These are phyloP conservation scores for Hippopotamyrus pictus DNA, from an alignment of 2,797 vertebrate species.

Conservation along the genomic window DNA sequence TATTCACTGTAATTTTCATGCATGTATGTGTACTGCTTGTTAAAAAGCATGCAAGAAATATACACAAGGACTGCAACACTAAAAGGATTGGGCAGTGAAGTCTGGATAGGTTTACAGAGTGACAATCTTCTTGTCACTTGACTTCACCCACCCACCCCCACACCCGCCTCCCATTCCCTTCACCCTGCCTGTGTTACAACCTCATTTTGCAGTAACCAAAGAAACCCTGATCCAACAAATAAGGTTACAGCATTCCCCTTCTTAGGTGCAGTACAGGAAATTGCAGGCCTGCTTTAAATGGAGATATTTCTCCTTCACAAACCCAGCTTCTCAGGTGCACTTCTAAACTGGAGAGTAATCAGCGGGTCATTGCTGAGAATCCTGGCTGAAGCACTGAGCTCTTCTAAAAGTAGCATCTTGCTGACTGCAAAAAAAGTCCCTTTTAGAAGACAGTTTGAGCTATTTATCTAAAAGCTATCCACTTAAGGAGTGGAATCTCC, in stretches of 20 bases:
- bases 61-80: not conserved
- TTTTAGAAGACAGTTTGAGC: not conserved
- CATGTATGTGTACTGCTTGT: not conserved
- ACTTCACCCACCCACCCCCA: not conserved
- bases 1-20: not conserved
- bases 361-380: not conserved
- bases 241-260: not conserved
- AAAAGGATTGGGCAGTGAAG: not conserved
- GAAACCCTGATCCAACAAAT: not conserved
- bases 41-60: not conserved
- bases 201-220: not conserved
- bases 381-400: not conserved
- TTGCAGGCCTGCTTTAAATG: not conserved
- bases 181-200: not conserved
- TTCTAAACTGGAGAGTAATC: not conserved
- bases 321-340: not conserved
- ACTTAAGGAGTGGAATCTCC: not conserved
- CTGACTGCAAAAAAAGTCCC: not conserved
- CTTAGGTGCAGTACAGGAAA: not conserved
- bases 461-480: not conserved
- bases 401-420: not conserved
- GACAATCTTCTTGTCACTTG: not conserved
- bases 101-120: not conserved
- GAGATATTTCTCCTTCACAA: not conserved
- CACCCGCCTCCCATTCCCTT: not conserved